Evolutionary conservation across 2,888 invertebrate species (phyloP).

Genomic region (Apamea anceps): DNA sequence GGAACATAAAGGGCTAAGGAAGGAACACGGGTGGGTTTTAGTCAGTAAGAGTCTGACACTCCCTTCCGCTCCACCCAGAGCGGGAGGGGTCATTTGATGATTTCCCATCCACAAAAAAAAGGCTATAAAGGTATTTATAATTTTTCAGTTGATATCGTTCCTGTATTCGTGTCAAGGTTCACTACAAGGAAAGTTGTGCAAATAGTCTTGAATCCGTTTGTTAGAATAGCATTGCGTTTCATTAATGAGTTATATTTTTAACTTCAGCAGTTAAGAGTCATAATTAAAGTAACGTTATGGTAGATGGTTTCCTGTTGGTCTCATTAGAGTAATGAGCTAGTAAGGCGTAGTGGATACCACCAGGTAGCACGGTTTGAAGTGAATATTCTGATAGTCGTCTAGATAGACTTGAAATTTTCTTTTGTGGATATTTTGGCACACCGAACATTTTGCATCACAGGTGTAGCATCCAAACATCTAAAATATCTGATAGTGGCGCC

Average conservation of each 20-base stretch:
- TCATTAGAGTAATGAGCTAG: conserved; percentile 39
- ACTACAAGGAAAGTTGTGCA: conserved; percentile 39
- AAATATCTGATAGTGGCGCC: too few relatives aligned
- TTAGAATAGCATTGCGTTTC: conserved; percentile 14
- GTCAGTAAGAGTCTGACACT: too few relatives aligned
- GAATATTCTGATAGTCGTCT: not conserved
- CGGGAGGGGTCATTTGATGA: too few relatives aligned
- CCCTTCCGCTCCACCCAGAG: too few relatives aligned
- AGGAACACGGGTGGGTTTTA: too few relatives aligned
- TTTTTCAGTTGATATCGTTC: conserved; percentile 19
- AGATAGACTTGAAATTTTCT: not conserved
- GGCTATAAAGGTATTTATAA: not conserved
- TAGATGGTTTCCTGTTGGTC: conserved; percentile 25
- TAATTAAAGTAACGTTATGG: conserved; percentile 21
- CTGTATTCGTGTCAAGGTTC: conserved; percentile 50
- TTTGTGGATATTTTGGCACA: not conserved
- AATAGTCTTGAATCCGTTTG: conserved; percentile 5
- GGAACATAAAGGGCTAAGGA: too few relatives aligned
- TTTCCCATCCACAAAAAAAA: too few relatives aligned
- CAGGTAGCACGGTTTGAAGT: not conserved
- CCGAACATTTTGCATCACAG: not conserved
- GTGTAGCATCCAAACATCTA: not conserved
- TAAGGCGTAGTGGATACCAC: not conserved
- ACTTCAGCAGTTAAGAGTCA: not conserved
- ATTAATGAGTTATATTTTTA: conserved; percentile 30